Evolutionary conservation across 2,888 invertebrate genomes (phyloP), one percentile per base, ranked within the genome.

Genomic region (Empis stercorea): DNA sequence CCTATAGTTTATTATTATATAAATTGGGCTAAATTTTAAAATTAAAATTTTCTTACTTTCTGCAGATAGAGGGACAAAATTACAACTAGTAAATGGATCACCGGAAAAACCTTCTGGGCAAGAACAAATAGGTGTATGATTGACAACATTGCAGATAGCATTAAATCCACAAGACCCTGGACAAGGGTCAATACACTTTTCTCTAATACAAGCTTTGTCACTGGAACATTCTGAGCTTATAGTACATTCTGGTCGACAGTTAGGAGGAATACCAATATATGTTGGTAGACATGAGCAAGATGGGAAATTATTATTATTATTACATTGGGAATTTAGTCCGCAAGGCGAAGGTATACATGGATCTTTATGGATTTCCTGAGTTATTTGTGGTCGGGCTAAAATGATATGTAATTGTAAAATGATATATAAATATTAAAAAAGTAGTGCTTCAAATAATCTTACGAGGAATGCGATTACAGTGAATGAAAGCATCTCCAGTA

Each of bases 401-500:
- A 45, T 14, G 7, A 27, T 27, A 27, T 27, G 23, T n/a, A n/a
- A n/a, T n/a, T n/a, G 5, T 27, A 27, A 20, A 23, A 13, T n/a
- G 11, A 36, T 5, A n/a, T 6, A 7, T 4, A n/a, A 36, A 1
- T 27, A 5, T 20, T n/a, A 20, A 20, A 20, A 20, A 34, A 34
- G n/a, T 36, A 32, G 38, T 17, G 16, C 7, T 14, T 38, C n/a
- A n/a, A 10, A 13, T 9, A 44, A 46, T 50, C 64, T 68, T 70
- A 66, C 69, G 63, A 60, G 68, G 68, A 46, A 72, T 65, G 37
- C 73, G 65, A 57, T 70, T 73, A 56, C 81, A 81, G 61, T 75
- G 71, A 4, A 76, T 76, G 60, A 87, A 86, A 39, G 87, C 82
- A 71, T 87, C 84, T 55, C 87, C 85, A 55, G 81, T 80, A 58